phyloP scores from a whole-genome alignment of 92 coral and sea anemone genomes.

The Zoanthus sociatus region DNA sequence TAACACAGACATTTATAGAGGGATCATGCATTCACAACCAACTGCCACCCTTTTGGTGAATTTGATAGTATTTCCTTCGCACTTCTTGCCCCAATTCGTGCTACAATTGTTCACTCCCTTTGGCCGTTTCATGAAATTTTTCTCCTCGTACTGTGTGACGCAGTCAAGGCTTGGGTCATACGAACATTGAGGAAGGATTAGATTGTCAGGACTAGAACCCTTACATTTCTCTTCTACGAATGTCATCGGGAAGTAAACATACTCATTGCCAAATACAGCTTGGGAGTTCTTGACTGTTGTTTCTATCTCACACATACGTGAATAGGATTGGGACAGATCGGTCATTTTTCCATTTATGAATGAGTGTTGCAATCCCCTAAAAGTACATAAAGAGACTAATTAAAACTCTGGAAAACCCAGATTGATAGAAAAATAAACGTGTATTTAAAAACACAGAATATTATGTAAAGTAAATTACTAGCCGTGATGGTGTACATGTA shows the following conservation, averaged over 20 bases:
- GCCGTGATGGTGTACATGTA: too few species aligned
- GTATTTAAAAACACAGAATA: not conserved
- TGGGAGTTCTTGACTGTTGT: slow-evolving; percentile 16
- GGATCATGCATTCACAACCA: slow-evolving; percentile 49
- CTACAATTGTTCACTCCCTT: slow-evolving; percentile 26
- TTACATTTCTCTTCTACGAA: slow-evolving; percentile 40
- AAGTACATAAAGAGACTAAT: not conserved
- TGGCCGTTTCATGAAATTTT: slow-evolving; percentile 38
- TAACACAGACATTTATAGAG: not conserved
- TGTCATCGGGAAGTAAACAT: slow-evolving; percentile 27
- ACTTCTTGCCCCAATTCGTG: slow-evolving; percentile 26
- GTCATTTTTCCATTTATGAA: slow-evolving; percentile 7
- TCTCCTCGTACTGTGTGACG: slow-evolving; percentile 29
- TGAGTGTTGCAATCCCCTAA: slow-evolving; percentile 2
- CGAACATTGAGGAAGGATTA: slow-evolving; percentile 9
- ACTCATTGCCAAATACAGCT: not conserved
- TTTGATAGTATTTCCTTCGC: slow-evolving; percentile 5
- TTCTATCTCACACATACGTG: slow-evolving; percentile 24
- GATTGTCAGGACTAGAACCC: slow-evolving; percentile 3
- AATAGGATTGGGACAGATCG: slow-evolving; percentile 18
- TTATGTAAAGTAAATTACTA: too few species aligned
- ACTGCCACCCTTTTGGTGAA: slow-evolving; percentile 20
- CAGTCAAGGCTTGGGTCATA: slow-evolving; percentile 39
- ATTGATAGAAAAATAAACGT: not conserved
- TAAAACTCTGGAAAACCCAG: not conserved